Conservation (phyloP, 2,797 vertebrate genomes). For the Nannoperca australis region DNA sequence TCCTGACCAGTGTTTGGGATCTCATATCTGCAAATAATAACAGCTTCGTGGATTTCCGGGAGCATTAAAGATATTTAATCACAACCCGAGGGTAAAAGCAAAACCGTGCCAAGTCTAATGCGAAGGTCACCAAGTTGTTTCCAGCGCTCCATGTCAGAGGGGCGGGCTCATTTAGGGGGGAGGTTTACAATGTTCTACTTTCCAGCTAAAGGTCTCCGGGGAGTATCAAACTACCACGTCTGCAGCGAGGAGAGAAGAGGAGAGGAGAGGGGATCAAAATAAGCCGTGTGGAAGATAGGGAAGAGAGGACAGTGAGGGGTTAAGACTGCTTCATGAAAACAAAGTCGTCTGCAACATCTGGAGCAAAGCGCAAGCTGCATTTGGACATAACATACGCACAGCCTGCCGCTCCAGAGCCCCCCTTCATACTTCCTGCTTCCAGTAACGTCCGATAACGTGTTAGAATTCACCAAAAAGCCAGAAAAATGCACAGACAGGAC, state of each 20-base stretch:
- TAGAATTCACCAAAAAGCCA: conserved; percentile 6
- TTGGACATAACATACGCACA: conserved; percentile 51
- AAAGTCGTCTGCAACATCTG: conserved; percentile 62
- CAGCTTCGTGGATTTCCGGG: conserved; percentile 4
- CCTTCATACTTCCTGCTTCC: conserved; percentile 44
- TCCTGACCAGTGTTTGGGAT: background rate
- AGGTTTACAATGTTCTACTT: conserved; percentile 65
- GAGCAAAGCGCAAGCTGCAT: conserved; percentile 42
- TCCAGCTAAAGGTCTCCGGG: conserved; percentile 68
- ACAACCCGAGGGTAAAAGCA: background rate
- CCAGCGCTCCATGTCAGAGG: conserved; percentile 56
- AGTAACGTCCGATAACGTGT: conserved; percentile 18
- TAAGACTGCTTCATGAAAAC: conserved; percentile 51
- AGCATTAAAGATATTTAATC: conserved; percentile 13
- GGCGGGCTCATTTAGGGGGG: conserved; percentile 69
- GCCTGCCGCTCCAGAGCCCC: conserved; percentile 12
- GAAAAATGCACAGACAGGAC: conserved; percentile 61
- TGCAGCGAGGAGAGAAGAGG: conserved; percentile 72
- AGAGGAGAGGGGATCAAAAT: conserved; percentile 65
- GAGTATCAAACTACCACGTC: conserved; percentile 83
- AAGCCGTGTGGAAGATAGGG: conserved; percentile 46
- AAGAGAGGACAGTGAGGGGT: conserved; percentile 51
- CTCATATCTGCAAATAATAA: conserved; percentile 4
- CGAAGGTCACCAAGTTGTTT: conserved; percentile 73
- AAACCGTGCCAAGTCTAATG: conserved; percentile 37